Evolutionary conservation across 2,113 vertebrate species (phyloP), one percentile per base, ranked within the genome.

Genomic region (Otus sunia): DNA sequence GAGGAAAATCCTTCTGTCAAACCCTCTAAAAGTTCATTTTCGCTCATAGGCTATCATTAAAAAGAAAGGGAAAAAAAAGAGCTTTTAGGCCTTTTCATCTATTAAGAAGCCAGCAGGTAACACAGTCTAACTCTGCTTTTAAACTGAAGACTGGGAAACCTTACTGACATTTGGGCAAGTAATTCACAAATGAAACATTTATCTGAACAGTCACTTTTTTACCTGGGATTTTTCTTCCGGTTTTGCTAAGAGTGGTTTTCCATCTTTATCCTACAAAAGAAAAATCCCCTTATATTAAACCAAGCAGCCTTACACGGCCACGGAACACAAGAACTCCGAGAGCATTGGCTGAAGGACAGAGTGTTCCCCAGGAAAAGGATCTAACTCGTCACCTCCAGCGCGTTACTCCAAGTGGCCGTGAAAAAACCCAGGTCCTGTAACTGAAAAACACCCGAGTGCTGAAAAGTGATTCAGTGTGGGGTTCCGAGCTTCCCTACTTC

Each of bases 221-320:
- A 98, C 98, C 73, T 96, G 79, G 23, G 94, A 30, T 7, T 96
- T 94, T 86, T 97, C 95, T 89, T 97, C 95, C 20, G 88, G 60
- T 94, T 97, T 95, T 23, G 95, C 82, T 32, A 84, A 73, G 27
- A 98, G 92, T 60, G 97, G 96, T 94, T 98, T 98, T 92, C 98
- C 97, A 85, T 98, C 97, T 96, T 98, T 97, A 95, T 94, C 97
- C 98, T 98, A 55, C 25, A 82, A 69, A 92, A 78, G 22, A 71
- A 52, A 36, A 63, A 55, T 34, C 3, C 8, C 34, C 6, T 41
- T 37, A 8, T 1, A 14, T 78, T 92, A 76, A 72, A 76, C 36
- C 23, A 45, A 86, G 19, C 36, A n/a, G 43, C 41, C 22, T 63
- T 71, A 69, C 75, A 88, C 12, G 20, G 27, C 22, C 15, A 19